These are phyloP conservation scores for Eupristina koningsbergeri DNA, from an alignment of 1,140 invertebrate genomes.

Conservation along the genomic window DNA sequence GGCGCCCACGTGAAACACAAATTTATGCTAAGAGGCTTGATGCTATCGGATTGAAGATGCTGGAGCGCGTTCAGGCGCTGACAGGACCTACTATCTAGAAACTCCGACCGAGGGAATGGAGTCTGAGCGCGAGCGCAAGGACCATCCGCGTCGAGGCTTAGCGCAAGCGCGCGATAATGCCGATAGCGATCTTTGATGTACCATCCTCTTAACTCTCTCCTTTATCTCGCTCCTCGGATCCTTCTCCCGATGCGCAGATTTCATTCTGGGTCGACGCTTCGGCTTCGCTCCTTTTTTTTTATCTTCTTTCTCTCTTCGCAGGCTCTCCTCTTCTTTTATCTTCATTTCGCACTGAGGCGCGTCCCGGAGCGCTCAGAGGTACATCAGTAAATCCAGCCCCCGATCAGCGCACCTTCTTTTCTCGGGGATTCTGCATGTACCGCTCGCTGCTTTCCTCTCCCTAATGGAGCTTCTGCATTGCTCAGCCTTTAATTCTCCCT, in stretches of 20 bases:
- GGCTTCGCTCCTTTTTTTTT: slow-evolving; percentile 7
- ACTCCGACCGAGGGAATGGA: no score
- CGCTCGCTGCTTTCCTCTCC: not conserved
- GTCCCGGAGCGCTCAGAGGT: not conserved
- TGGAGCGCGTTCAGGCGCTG: slow-evolving; percentile 29
- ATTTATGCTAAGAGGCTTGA: slow-evolving; percentile 38
- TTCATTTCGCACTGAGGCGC: not conserved
- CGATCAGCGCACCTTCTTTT: not conserved
- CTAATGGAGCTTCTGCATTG: not conserved
- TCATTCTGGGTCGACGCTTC: slow-evolving; percentile 43
- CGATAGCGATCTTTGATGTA: slow-evolving; percentile 50
- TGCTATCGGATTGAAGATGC: slow-evolving; percentile 20
- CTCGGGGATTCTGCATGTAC: no score
- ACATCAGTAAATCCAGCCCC: not conserved
- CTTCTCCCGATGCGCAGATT: slow-evolving; percentile 32
- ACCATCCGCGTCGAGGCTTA: slow-evolving; percentile 7
- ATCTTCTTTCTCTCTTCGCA: not conserved
- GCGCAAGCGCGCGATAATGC: slow-evolving; percentile 41
- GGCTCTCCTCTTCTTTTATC: not conserved
- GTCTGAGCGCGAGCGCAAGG: slow-evolving; percentile 2
- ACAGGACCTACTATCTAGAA: slow-evolving; percentile 36
- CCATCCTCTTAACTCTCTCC: slow-evolving; percentile 44
- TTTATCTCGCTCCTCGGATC: slow-evolving; percentile 40
- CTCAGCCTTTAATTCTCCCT: no score
- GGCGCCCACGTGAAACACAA: slow-evolving; percentile 33